Evolutionary conservation across 2,888 invertebrate genomes (phyloP), one percentile per base, ranked within the genome.

Genomic region (Chrysolina haemoptera): DNA sequence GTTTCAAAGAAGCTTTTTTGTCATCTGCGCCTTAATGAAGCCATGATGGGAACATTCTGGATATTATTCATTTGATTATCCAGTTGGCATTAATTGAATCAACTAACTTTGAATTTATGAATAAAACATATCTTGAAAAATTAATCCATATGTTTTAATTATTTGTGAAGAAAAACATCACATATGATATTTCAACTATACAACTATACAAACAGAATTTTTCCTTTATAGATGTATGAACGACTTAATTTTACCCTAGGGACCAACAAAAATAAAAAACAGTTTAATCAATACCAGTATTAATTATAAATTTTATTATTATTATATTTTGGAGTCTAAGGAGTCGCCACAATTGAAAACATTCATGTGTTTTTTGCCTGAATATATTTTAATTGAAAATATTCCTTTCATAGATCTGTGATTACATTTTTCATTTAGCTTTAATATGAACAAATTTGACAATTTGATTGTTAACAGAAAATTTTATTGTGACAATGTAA

Each of bases 221-320:
- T 46, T 46, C n/a, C n/a, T 1, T 46, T n/a, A 6, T 46, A 50
- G 50, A 9, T 50, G 14, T 4, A 50, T 50, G 3, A 22, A 27
- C 62, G 64, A 62, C 66, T 62, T 59, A 27, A 68, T 12, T 67
- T 62, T 68, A 68, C 43, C 73, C 73, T 22, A 65, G 65, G 65
- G 65, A 46, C 65, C 65, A 65, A 65, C 20, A n/a, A 59, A 59
- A 12, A n/a, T n/a, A 12, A 27, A 46, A 14, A 59, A 35, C 59
- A 59, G 53, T 16, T 27, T 8, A 12, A 35, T n/a, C 22, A 27
- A 12, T 59, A 14, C 27, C 27, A 59, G 27, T 59, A 50, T 35
- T 46, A 14, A n/a, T 27, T 27, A 35, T 27, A 27, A 14, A n/a
- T 59, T 27, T 59, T 14, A 35, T 59, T 59, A 59, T 14, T 59